These are phyloP conservation scores for Sebastes schlegelii DNA, from an alignment of 2,113 vertebrate genomes.

Conservation along the genomic window DNA sequence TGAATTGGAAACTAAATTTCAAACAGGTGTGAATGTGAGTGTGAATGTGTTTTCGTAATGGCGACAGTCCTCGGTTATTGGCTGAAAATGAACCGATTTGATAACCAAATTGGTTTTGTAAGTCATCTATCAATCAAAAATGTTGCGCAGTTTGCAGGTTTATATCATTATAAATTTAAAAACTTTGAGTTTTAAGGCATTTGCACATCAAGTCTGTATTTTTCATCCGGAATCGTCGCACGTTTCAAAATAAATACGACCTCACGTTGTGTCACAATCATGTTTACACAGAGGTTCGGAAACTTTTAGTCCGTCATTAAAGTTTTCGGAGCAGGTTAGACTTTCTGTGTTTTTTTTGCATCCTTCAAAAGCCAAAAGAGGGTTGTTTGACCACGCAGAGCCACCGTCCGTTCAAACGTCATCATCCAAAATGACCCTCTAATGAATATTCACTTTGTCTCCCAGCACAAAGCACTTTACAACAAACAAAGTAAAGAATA, in stretches of 20 bases:
- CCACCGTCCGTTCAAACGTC: background rate
- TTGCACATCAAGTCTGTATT: background rate
- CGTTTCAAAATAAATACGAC: background rate
- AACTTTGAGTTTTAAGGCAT: too few species aligned
- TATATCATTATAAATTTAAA: too few species aligned
- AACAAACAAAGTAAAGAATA: background rate
- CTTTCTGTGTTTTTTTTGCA: background rate
- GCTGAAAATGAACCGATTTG: background rate
- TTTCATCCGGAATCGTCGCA: background rate
- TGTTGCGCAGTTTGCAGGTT: too few species aligned
- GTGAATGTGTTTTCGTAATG: background rate
- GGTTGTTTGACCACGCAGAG: background rate
- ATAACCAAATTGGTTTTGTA: background rate
- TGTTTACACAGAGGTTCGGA: background rate
- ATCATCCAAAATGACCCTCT: background rate
- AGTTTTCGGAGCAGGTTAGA: background rate
- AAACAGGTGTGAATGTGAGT: background rate
- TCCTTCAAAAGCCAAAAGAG: background rate
- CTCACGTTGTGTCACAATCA: background rate
- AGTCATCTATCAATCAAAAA: background rate
- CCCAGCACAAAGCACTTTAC: background rate
- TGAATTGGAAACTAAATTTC: background rate
- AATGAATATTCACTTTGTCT: background rate
- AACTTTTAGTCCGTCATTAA: too few species aligned
- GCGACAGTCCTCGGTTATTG: background rate